Base-by-base conservation (phyloP, 2,888 invertebrate genomes). In the Tenthredo livida region DNA sequence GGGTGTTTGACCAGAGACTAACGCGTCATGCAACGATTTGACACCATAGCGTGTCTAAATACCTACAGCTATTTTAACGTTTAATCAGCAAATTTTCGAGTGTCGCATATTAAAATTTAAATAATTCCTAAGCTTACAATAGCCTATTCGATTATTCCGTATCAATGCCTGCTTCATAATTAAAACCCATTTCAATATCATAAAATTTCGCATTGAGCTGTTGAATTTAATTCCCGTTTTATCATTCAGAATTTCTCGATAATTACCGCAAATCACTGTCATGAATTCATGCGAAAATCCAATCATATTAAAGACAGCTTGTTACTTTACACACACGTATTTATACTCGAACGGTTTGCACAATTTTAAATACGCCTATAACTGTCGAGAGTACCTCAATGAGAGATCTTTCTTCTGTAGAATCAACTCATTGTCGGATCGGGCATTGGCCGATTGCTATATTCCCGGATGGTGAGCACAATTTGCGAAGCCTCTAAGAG, bases 1-100 rank as follows among this genome's bases (percentile, higher is more conserved):
- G 77, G 50, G 50, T 77, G 77, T 54, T 77, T 50, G 54, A 77
- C 33, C 77, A 77, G 25, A 54, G 50, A 33, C 77, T 29, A 77
- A 50, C 77, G 2, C 77, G 50, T 54, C 54, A n/a, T 54, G 25
- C 54, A 29, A 50, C 77, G 77, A 47, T n/a, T 54, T 33, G 40
- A 50, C 50, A 33, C 29, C 40, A 40, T 54, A 0, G 29, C 67
- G 33, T 67, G 67, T n/a, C 43, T 15, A n/a, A n/a, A n/a, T n/a
- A 17, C 15, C 17, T 50, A 15, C 1, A 15, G 1, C 9, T 17
- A n/a, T 4, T 29, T 17, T 50, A 17, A 3, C n/a, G 29, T 75
- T 43, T 29, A 77, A 54, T 54, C 21, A n/a, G 50, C 54, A 6
- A 77, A 50, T 1, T 77, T 54, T 40, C 3, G n/a, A 54, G n/a